Base-by-base conservation (phyloP, 2,797 vertebrate genomes). In the Sternarchorhynchus goeldii region DNA sequence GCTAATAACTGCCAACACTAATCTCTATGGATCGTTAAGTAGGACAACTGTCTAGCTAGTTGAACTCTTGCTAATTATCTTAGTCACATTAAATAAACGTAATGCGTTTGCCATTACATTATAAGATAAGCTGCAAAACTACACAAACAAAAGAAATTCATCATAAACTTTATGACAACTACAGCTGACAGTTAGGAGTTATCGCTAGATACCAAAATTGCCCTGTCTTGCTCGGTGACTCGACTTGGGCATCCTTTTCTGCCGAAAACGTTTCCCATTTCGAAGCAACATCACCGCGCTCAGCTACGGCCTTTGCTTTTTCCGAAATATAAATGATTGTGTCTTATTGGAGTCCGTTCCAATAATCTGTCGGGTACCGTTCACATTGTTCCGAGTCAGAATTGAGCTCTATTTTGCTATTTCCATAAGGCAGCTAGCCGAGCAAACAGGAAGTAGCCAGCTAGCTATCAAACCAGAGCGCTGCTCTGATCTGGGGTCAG, bases 251-350 rank as follows among this genome's bases (percentile, higher is more conserved):
- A 93, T 88, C 89, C 91, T 90, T 95, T 96, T 91, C 94, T 92
- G 89, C 93, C 94, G 88, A 97, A 96, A 82, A 96, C 89, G 88
- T 94, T 96, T 88, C 96, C 96, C 96, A 97, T 96, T 85, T 87
- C 90, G 88, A 76, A 92, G 81, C 90, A 87, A 92, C 92, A 93
- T 93, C 85, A 82, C 90, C 88, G 78, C 81, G 84, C 87, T 76
- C 77, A 69, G 72, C 75, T 53, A 80, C 75, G 41, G 50, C 5
- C 83, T 85, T 55, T 78, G 81, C 17, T 69, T 63, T 53, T 63
- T 53, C 53, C 59, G 79, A 66, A 73, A 59, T 21, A 32, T 66
- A 73, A 69, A 84, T 81, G 86, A 12, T 6, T 0, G n/a, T 14
- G 45, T 18, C 10, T 12, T 17, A 14, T 8, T 2, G 0, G 4